Evolutionary conservation across 2,888 invertebrate genomes (phyloP).

Genomic region (Macrophya alboannulata): DNA sequence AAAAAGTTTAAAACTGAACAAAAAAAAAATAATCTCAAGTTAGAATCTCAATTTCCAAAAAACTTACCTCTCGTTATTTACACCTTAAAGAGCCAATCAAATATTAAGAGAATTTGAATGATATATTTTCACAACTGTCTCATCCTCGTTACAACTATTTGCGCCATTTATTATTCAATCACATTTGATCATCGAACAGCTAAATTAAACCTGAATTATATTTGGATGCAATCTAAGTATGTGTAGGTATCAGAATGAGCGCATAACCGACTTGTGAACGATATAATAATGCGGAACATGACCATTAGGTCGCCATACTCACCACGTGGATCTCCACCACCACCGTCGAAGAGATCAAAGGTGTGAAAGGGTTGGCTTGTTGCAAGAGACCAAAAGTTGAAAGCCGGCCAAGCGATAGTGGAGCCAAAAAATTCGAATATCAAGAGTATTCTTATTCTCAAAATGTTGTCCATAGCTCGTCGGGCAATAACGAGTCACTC

Average conservation of each 20-base stretch:
- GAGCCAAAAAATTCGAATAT: not conserved
- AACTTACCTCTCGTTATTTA: not conserved
- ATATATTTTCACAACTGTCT: slow-evolving; percentile 16
- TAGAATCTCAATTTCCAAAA: not conserved
- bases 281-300: not conserved
- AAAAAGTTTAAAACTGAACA: slow-evolving; percentile 89
- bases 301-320: not conserved
- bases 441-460: slow-evolving; percentile 9
- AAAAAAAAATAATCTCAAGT: not conserved
- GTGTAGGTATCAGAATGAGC: not conserved
- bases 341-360: slow-evolving; percentile 38
- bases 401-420: slow-evolving; percentile 33
- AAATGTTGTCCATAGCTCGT: slow-evolving; percentile 23
- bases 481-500: not conserved
- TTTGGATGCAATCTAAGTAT: too few species aligned
- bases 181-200: too few species aligned
- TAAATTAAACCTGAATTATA: too few species aligned
- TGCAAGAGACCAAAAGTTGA: slow-evolving; percentile 47
- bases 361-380: slow-evolving; percentile 19
- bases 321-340: slow-evolving; percentile 47
- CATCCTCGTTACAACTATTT: not conserved
- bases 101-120: not conserved
- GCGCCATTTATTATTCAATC: too few species aligned
- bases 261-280: not conserved
- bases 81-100: not conserved